Evolutionary conservation across 2,888 invertebrate genomes (phyloP).

Genomic region (Anoplius nigerrimus): DNA sequence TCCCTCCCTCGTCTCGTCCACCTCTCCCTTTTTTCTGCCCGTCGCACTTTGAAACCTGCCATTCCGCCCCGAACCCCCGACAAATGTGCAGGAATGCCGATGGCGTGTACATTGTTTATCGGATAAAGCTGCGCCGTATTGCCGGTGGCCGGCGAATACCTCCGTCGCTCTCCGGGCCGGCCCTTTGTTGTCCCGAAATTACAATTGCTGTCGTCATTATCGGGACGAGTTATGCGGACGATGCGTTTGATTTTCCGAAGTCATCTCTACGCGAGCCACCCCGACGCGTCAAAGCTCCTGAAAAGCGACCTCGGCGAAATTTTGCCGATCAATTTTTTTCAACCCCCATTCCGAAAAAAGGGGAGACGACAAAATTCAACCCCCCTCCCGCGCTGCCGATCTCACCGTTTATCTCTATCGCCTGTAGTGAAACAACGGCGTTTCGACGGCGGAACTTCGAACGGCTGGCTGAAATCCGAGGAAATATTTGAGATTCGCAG

Average conservation of each 20-base stretch:
- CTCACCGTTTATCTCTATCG: too few relatives aligned
- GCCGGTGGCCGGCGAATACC: constrained; percentile 59
- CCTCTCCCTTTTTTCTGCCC: too few relatives aligned
- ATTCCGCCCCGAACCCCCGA: constrained; percentile 10
- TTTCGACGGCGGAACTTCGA: too few relatives aligned
- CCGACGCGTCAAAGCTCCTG: constrained; percentile 33
- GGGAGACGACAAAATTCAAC: too few relatives aligned
- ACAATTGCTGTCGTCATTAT: constrained; percentile 74
- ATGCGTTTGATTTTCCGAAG: constrained; percentile 69
- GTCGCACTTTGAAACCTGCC: too few relatives aligned
- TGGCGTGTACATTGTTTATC: constrained; percentile 56
- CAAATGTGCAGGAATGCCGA: constrained; percentile 50
- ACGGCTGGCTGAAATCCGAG: too few relatives aligned
- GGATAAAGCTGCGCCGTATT: constrained; percentile 48
- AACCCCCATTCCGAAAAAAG: neutral
- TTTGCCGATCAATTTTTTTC: neutral
- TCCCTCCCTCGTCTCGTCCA: too few relatives aligned
- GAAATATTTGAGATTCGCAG: too few relatives aligned
- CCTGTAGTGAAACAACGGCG: too few relatives aligned
- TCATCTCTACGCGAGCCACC: constrained; percentile 22
- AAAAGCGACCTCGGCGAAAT: constrained; percentile 13
- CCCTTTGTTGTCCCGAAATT: constrained; percentile 72
- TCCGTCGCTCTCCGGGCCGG: constrained; percentile 55
- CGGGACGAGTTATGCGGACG: constrained; percentile 68
- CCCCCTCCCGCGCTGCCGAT: too few relatives aligned